These are phyloP conservation scores for Stenoptilia bipunctidactyla DNA, from an alignment of 2,888 invertebrate genomes.

Conservation along the genomic window DNA sequence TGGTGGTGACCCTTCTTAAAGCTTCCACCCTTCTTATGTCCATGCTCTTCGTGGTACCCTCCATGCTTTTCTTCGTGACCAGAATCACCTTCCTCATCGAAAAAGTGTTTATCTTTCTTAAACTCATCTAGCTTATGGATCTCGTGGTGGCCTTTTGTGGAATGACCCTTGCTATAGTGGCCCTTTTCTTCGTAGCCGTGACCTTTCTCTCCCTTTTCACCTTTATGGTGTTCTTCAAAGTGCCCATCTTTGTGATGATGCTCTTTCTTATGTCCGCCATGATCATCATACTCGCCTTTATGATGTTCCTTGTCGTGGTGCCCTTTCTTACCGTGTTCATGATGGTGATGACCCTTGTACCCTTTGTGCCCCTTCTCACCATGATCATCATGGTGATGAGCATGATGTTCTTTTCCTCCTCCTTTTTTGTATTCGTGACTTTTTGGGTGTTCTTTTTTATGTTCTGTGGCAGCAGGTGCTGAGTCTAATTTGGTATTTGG, in stretches of 20 bases:
- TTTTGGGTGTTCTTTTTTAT: slow-evolving; percentile 59
- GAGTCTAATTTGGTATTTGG: slow-evolving; percentile 26
- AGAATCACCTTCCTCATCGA: slow-evolving; percentile 86
- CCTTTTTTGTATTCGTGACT: slow-evolving; percentile 72
- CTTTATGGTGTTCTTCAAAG: slow-evolving; percentile 74
- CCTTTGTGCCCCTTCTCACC: slow-evolving; percentile 81
- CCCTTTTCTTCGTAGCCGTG: slow-evolving; percentile 78
- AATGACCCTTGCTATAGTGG: slow-evolving; percentile 86
- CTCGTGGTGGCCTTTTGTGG: slow-evolving; percentile 88
- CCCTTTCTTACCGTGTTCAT: slow-evolving; percentile 78
- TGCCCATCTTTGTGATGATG: slow-evolving; percentile 77
- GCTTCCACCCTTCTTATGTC: slow-evolving; percentile 85
- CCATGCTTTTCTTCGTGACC: slow-evolving; percentile 88
- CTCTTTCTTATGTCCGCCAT: slow-evolving; percentile 73
- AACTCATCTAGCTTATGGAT: slow-evolving; percentile 88
- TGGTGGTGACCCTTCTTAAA: slow-evolving; percentile 87
- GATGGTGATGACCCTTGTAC: slow-evolving; percentile 77
- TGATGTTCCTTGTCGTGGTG: slow-evolving; percentile 80
- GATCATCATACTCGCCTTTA: slow-evolving; percentile 73
- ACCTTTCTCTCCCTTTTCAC: slow-evolving; percentile 76
- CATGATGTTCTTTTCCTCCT: slow-evolving; percentile 76
- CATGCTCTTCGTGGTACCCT: slow-evolving; percentile 82
- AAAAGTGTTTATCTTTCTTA: slow-evolving; percentile 89
- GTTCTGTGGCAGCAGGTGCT: slow-evolving; percentile 47
- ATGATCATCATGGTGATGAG: slow-evolving; percentile 74